Conservation (phyloP, 2,888 invertebrate species). For the Merodon equestris region DNA sequence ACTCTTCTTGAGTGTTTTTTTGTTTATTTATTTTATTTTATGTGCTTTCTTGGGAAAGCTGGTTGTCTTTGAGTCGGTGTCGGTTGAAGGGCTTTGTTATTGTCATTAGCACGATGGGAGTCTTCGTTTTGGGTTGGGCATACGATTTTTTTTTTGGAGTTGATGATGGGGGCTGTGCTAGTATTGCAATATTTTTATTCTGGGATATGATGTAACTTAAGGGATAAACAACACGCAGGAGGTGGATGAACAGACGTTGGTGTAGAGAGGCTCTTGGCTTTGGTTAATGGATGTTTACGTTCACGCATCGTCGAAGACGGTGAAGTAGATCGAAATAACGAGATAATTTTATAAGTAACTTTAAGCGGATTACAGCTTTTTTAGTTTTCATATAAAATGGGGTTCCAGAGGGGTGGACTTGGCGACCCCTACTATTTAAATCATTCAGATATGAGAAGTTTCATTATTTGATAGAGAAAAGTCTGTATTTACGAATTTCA, state of each 20-base stretch:
- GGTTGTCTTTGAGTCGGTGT: conserved; percentile 2
- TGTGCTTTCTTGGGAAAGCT: conserved; percentile 26
- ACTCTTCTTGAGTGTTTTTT: not conserved
- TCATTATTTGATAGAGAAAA: too few relatives aligned
- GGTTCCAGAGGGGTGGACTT: too few relatives aligned
- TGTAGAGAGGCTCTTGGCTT: too few relatives aligned
- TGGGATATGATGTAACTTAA: conserved; percentile 13
- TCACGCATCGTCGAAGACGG: too few relatives aligned
- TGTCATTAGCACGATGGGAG: conserved; percentile 37
- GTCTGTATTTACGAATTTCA: too few relatives aligned
- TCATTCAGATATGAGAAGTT: too few relatives aligned
- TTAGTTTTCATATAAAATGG: too few relatives aligned
- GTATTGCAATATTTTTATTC: conserved; percentile 14
- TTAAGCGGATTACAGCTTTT: too few relatives aligned
- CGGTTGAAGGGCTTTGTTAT: conserved; percentile 2
- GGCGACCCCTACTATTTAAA: too few relatives aligned
- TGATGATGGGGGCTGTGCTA: not conserved
- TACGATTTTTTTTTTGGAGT: conserved; percentile 19
- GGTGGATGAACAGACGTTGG: not conserved
- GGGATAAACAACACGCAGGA: not conserved
- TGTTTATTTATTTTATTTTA: not conserved
- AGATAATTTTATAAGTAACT: too few relatives aligned
- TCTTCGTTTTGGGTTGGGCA: conserved; percentile 8
- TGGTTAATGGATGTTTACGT: too few relatives aligned
- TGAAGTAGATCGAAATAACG: too few relatives aligned